phyloP scores from a whole-genome alignment of 2,888 invertebrate genomes.

The Chesias legatella region DNA sequence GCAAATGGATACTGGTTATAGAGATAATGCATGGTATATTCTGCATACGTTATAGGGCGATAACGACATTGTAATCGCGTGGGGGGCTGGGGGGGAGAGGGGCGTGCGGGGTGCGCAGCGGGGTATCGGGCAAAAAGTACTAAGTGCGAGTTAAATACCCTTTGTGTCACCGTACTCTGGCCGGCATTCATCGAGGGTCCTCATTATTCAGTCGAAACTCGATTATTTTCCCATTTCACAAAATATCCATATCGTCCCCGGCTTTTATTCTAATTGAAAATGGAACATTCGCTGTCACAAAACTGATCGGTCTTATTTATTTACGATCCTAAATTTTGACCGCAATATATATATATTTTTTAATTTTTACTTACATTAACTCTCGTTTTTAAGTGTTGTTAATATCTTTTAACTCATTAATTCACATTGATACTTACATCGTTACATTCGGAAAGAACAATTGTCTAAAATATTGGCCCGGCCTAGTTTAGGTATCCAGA shows the following conservation, averaged over 20 bases:
- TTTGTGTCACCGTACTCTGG: conserved; percentile 70
- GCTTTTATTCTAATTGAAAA: conserved; percentile 77
- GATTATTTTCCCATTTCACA: conserved; percentile 79
- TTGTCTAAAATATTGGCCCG: no score
- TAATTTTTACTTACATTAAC: no score
- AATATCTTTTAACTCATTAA: no score
- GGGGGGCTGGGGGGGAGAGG: no score
- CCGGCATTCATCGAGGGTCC: conserved; percentile 70
- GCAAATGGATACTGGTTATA: conserved; percentile 73
- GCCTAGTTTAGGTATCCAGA: no score
- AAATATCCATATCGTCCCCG: conserved; percentile 78
- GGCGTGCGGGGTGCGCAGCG: conserved; percentile 35
- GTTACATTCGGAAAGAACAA: no score
- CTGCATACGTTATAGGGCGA: conserved; percentile 76
- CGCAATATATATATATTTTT: no score
- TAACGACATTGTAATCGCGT: conserved; percentile 73
- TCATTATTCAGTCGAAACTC: conserved; percentile 79
- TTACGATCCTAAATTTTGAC: conserved; percentile 28
- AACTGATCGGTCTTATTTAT: conserved; percentile 61
- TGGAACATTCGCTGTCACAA: conserved; percentile 58
- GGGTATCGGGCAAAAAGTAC: conserved; percentile 71
- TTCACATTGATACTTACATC: no score
- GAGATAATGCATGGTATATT: conserved; percentile 74
- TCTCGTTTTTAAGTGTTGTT: no score
- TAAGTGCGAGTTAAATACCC: conserved; percentile 80